Percentiles rank a stretch among this genome's conserved stretches.
Evolutionary conservation across 2,888 invertebrate species (phyloP).

Genomic region (Lasioglossum marginatum): DNA sequence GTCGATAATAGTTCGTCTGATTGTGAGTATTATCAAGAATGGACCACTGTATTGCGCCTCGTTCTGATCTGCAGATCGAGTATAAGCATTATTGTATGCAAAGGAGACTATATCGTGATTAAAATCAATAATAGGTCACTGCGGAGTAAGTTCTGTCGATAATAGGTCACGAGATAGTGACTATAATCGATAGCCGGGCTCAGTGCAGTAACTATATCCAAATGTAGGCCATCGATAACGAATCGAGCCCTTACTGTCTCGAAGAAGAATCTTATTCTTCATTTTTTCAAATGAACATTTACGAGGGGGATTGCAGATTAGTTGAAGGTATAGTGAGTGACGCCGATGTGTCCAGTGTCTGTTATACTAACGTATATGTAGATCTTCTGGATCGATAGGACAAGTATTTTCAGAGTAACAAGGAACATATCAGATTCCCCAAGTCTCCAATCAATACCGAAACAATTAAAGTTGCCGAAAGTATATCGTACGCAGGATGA

Average conservation of each 20-base stretch:
- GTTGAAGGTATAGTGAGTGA: background rate
- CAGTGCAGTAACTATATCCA: background rate
- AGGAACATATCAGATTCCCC: conserved; percentile 38
- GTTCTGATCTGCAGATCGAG: background rate
- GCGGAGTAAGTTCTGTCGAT: background rate
- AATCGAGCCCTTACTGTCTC: background rate
- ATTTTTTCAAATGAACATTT: background rate
- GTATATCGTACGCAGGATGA: background rate
- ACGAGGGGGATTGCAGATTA: background rate
- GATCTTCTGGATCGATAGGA: background rate
- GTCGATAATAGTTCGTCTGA: background rate
- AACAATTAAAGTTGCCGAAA: background rate
- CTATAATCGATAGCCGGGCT: background rate
- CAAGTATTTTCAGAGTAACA: background rate
- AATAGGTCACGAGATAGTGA: background rate
- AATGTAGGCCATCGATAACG: background rate
- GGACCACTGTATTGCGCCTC: background rate
- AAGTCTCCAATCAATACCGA: background rate
- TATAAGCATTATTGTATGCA: background rate
- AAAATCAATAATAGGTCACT: background rate
- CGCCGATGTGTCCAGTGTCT: background rate
- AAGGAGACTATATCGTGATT: background rate
- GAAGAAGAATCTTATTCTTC: background rate
- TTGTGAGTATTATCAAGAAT: background rate
- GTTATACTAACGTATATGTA: background rate